Evolutionary conservation across 2,113 vertebrate species (phyloP), one percentile per base, ranked within the genome.

Genomic region (Syngnathus floridae): DNA sequence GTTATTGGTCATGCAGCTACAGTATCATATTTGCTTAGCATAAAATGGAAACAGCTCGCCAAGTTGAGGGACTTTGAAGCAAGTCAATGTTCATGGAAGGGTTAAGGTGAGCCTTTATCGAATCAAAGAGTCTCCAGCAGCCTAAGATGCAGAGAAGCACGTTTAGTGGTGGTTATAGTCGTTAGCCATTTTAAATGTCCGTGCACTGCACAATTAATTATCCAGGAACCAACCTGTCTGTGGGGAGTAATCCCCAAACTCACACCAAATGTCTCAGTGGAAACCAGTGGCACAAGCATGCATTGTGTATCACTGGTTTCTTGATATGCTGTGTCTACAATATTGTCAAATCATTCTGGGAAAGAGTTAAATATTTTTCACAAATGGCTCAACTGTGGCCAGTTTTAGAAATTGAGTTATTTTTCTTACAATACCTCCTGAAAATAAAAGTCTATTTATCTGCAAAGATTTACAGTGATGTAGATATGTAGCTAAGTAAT

Each of bases 401-500:
- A 51, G 17, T 51, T 2, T 51, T 51, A 21, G 7, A 51, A 51
- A 83, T 88, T 78, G 78, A 77, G 74, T 86, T 89, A 88, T 89
- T 89, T 87, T 87, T 89, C 82, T 88, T 85, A 87, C 84, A 87
- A 87, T 87, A 88, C 81, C 82, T 86, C 79, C 85, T 75, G 74
- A 76, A 83, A 69, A 84, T 83, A 76, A 84, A 85, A 89, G 73
- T 88, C 81, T 89, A 89, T 87, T 86, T 87, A 89, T 88, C 80
- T 89, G 87, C 78, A 82, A 71, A 84, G 79, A 86, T 87, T 87
- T 85, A 88, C 82, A 81, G 67, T 73, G 65, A 78, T 78, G 73
- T 75, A 78, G 60, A 79, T 46, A 31, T 31, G 26, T 31, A 76
- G 83, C 60, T 55, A 69, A 61, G 61, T 60, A 80, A 19, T 48